Base-by-base conservation (phyloP, 2,888 invertebrate species). In the Sphecodes monilicornis region DNA sequence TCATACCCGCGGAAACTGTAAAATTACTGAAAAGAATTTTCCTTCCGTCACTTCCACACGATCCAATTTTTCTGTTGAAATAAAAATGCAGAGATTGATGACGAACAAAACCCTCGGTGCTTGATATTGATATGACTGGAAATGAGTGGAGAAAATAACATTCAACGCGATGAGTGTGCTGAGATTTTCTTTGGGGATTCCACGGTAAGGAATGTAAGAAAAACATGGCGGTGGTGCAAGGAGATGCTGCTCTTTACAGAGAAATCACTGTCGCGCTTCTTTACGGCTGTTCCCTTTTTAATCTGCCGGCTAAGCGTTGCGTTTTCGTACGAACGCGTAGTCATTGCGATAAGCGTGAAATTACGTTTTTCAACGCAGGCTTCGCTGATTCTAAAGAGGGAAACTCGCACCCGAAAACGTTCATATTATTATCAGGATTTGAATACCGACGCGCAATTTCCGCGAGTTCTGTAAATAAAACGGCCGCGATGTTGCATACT, bases 401-500 rank as follows among this genome's bases (percentile, higher is more conserved):
- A 64, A 64, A 32, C 18, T 8, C 18, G 32, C 8, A 18, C 6
- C 18, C 32, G 64, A 16, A 64, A 64, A 64, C 18, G 13, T 6
- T 5, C 60, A 1, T n/a, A n/a, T 64, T 8, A 1, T 64, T 64
- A 8, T 32, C 18, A 26, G 26, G 6, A 60, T 60, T 26, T 11
- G 60, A 60, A 29, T 60, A 16, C 16, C 60, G 54, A 26, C 26
- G 57, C 29, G 18, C n/a, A 36, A 66, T 36, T 68, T 36, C 29
- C 3, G 3, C 66, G 32, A 76, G 18, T 69, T 54, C 69, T 74
- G 57, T 39, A 73, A 73, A 73, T 57, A 57, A 36, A 57, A 26
- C 39, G 26, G 4, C 26, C 39, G 29, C 29, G 13, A 10, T 26
- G 54, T 8, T 57, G 54, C 22, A 50, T 50, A 50, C 50, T 22